Evolutionary conservation across 2,888 invertebrate species (phyloP).

Genomic region (Electrophaes corylata): DNA sequence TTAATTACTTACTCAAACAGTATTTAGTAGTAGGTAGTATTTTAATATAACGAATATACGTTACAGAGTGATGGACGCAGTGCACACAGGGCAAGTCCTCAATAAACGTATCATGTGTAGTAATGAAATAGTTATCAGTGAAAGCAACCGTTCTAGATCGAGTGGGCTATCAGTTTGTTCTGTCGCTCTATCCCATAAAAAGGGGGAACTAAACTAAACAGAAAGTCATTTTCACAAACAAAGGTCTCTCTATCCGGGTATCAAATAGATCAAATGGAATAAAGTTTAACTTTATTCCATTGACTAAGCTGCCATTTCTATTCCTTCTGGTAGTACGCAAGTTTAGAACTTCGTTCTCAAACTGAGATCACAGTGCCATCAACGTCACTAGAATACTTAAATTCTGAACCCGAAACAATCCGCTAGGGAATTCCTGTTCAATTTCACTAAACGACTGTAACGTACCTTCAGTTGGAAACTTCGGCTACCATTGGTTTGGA

Average conservation of each 20-base stretch:
- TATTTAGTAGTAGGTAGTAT: too few species aligned
- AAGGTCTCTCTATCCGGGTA: background rate
- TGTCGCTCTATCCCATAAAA: too few species aligned
- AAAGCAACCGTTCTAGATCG: too few species aligned
- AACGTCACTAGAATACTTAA: constrained; percentile 38
- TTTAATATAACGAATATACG: too few species aligned
- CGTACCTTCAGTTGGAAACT: constrained; percentile 36
- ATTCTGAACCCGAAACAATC: constrained; percentile 43
- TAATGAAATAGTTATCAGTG: too few species aligned
- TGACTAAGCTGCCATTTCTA: constrained; percentile 15
- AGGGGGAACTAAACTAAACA: background rate
- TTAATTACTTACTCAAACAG: too few species aligned
- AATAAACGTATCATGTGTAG: too few species aligned
- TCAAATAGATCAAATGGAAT: background rate
- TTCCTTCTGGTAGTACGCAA: constrained; percentile 14
- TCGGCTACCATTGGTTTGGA: constrained; percentile 28
- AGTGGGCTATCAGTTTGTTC: too few species aligned
- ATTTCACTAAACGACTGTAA: constrained; percentile 43
- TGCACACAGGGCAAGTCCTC: too few species aligned
- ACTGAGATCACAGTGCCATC: constrained; percentile 29
- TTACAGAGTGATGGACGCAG: too few species aligned
- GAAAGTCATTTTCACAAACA: background rate
- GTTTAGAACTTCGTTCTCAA: constrained; percentile 22
- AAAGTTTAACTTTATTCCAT: constrained; percentile 18
- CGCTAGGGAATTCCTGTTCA: constrained; percentile 41